Conservation (phyloP, 2,888 invertebrate species). For the Myopa testacea region DNA sequence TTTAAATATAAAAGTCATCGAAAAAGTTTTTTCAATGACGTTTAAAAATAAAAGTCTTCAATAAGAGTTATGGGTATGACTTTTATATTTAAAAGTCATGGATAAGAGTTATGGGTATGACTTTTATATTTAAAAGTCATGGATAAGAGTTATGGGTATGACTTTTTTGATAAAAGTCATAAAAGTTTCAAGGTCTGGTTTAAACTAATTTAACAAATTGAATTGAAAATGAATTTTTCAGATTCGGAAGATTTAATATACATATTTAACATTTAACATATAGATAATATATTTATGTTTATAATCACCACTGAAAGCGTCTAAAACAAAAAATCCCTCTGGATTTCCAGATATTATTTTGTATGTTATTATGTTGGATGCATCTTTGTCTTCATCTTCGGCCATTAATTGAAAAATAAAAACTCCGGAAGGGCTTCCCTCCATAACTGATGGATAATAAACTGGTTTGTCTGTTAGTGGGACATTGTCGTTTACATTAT, state of each 20-base stretch:
- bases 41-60: no score
- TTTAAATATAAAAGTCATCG: no score
- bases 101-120: no score
- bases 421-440: constrained; percentile 82
- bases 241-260: neutral
- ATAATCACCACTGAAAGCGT: constrained; percentile 80
- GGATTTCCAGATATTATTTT: constrained; percentile 92
- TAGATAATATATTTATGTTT: neutral
- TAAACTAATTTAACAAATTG: no score
- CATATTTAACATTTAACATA: neutral
- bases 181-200: no score
- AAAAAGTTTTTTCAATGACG: no score
- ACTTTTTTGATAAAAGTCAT: no score
- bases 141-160: no score
- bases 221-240: no score
- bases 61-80: no score
- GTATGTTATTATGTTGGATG: constrained; percentile 77
- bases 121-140: no score
- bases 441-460: constrained; percentile 83
- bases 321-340: constrained; percentile 89
- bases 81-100: no score
- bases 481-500: constrained; percentile 95
- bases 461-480: constrained; percentile 89
- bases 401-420: constrained; percentile 82
- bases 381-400: constrained; percentile 81